Evolutionary conservation across 1,140 invertebrate genomes (phyloP).

Genomic region (Pseudomyrmex gracilis): DNA sequence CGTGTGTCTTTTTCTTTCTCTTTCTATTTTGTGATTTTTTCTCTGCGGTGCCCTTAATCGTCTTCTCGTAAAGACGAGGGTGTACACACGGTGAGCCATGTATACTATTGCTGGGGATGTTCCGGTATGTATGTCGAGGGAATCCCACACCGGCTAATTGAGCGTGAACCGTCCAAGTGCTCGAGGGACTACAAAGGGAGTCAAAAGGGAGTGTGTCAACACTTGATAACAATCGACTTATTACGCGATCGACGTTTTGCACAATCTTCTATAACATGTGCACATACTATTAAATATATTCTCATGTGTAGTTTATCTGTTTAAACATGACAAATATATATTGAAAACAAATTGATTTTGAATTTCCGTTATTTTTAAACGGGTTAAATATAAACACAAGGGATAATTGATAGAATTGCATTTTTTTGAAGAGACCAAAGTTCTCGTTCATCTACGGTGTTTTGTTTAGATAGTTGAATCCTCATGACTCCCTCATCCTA

Average conservation of each 20-base stretch:
- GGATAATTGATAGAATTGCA: neutral
- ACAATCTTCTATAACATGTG: neutral
- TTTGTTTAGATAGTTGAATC: neutral
- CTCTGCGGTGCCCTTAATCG: slow-evolving; percentile 66
- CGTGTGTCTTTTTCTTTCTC: slow-evolving; percentile 49
- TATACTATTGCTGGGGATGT: slow-evolving; percentile 24
- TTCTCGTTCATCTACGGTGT: slow-evolving; percentile 11
- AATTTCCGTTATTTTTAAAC: too few relatives aligned
- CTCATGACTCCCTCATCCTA: neutral
- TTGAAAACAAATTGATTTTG: too few relatives aligned
- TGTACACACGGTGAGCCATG: slow-evolving; percentile 33
- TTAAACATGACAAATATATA: too few relatives aligned
- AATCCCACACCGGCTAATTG: slow-evolving; percentile 42
- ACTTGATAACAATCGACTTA: slow-evolving; percentile 50
- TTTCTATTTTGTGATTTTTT: slow-evolving; percentile 68
- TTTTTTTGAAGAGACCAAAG: slow-evolving; percentile 1
- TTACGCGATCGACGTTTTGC: slow-evolving; percentile 12
- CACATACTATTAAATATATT: neutral
- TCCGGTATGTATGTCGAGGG: slow-evolving; percentile 43
- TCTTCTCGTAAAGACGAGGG: slow-evolving; percentile 67
- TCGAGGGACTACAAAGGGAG: slow-evolving; percentile 26
- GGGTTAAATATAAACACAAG: neutral
- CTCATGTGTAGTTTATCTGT: too few relatives aligned
- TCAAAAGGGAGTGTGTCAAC: slow-evolving; percentile 48
- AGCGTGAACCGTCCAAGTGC: slow-evolving; percentile 57